These are phyloP conservation scores for Lepidocyrtinus sp. DNA, from an alignment of 2,888 invertebrate genomes.

Conservation along the genomic window DNA sequence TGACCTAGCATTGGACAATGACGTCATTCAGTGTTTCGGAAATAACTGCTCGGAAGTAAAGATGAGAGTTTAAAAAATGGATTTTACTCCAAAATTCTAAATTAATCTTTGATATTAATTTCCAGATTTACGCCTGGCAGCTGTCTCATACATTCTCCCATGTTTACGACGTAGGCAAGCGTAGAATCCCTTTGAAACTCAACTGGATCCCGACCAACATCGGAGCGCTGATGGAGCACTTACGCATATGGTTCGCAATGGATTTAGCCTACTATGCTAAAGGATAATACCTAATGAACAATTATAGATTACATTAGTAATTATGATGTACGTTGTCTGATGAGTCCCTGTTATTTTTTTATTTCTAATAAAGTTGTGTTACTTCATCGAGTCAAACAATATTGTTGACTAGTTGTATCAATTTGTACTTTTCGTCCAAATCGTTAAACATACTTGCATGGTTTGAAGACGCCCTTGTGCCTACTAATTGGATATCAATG, in stretches of 20 bases:
- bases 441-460: too few relatives aligned
- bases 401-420: too few relatives aligned
- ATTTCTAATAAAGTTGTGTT: too few relatives aligned
- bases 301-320: too few relatives aligned
- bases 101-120: not conserved
- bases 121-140: conserved; percentile 39
- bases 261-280: not conserved
- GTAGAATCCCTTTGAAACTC: not conserved
- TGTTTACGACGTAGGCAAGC: not conserved
- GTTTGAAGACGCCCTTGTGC: too few relatives aligned
- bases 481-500: too few relatives aligned
- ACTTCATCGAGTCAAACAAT: too few relatives aligned
- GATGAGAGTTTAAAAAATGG: not conserved
- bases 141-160: not conserved
- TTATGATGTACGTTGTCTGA: too few relatives aligned
- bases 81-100: not conserved
- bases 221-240: not conserved
- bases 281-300: too few relatives aligned
- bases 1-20: not conserved
- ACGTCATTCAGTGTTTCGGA: conserved; percentile 10
- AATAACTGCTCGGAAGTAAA: conserved; percentile 32
- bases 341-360: too few relatives aligned
- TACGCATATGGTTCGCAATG: not conserved
- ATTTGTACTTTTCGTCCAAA: too few relatives aligned
- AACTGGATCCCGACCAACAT: conserved; percentile 31